A percentile compares a stretch with the other conserved stretches of the same genome.
phyloP scores from a whole-genome alignment of 2,888 invertebrate genomes.

The Koerneria pararmatus region DNA sequence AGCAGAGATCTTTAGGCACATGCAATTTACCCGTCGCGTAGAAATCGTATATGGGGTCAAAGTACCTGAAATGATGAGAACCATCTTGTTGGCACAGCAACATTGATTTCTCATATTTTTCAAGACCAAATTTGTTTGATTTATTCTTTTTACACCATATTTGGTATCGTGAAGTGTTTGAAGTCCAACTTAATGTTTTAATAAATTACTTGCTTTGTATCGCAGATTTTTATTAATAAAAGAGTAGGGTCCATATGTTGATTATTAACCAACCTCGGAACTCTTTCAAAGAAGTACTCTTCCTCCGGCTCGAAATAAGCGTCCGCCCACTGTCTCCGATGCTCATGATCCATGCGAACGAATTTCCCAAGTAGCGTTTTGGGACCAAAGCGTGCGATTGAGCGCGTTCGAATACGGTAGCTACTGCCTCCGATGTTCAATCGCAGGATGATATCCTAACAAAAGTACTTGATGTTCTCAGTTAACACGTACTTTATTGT shows the following conservation, averaged over 20 bases:
- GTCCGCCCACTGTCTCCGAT: slow-evolving; percentile 55
- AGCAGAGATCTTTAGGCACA: slow-evolving; percentile 58
- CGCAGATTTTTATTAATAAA: not conserved
- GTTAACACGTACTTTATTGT: too few species aligned
- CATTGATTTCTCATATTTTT: too few species aligned
- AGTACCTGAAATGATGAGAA: slow-evolving; percentile 43
- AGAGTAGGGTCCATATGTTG: slow-evolving; percentile 9
- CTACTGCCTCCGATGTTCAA: slow-evolving; percentile 56
- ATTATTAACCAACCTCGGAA: slow-evolving; percentile 41
- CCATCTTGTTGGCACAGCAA: too few species aligned
- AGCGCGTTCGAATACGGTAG: slow-evolving; percentile 52
- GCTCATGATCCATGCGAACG: slow-evolving; percentile 57
- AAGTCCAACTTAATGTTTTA: too few species aligned
- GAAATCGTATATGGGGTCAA: slow-evolving; percentile 59
- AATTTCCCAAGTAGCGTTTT: slow-evolving; percentile 36
- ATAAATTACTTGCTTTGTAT: not conserved
- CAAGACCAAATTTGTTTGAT: too few species aligned
- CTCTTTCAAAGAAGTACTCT: slow-evolving; percentile 57
- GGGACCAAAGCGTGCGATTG: slow-evolving; percentile 38
- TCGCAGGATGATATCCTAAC: slow-evolving; percentile 51
- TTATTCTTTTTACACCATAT: too few species aligned
- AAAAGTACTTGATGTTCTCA: not conserved
- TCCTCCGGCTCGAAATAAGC: slow-evolving; percentile 55
- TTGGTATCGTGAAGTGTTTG: too few species aligned
- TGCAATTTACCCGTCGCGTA: slow-evolving; percentile 57